These are phyloP conservation scores for Kryptolebias marmoratus DNA, from an alignment of 2,113 vertebrate genomes.

Conservation along the genomic window DNA sequence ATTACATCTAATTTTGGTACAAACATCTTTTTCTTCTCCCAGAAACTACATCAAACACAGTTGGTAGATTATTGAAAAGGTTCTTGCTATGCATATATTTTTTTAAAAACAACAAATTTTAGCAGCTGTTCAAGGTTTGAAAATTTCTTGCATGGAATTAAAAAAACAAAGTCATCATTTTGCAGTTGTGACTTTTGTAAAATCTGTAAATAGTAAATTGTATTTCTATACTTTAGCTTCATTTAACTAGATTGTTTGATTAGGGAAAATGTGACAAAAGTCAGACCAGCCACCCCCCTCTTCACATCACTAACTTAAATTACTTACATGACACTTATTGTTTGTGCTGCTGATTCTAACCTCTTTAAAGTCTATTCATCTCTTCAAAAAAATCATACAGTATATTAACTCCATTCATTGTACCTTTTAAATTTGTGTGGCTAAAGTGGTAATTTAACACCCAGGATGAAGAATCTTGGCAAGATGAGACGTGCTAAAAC, in stretches of 20 bases:
- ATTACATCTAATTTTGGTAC: slow-evolving; percentile 36
- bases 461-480: slow-evolving; percentile 24
- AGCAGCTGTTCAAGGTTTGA: no score
- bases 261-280: no score
- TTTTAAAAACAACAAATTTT: no score
- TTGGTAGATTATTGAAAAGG: slow-evolving; percentile 1
- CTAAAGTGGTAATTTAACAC: slow-evolving; percentile 27
- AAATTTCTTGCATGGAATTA: no score
- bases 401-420: slow-evolving; percentile 26
- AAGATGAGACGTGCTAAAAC: slow-evolving; percentile 46
- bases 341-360: no score
- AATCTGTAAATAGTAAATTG: neutral
- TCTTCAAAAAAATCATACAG: neutral
- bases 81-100: neutral
- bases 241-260: neutral
- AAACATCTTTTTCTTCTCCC: slow-evolving; percentile 12
- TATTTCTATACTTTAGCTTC: neutral
- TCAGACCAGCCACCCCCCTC: no score
- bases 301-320: no score
- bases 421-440: slow-evolving; percentile 30
- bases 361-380: neutral
- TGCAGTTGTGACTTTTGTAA: neutral
- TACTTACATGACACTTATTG: no score
- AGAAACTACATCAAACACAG: slow-evolving; percentile 30
- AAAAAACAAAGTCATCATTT: no score